These are phyloP conservation scores for Caenorhabditis tropicalis DNA, from an alignment of 1,140 invertebrate genomes.

Conservation along the genomic window DNA sequence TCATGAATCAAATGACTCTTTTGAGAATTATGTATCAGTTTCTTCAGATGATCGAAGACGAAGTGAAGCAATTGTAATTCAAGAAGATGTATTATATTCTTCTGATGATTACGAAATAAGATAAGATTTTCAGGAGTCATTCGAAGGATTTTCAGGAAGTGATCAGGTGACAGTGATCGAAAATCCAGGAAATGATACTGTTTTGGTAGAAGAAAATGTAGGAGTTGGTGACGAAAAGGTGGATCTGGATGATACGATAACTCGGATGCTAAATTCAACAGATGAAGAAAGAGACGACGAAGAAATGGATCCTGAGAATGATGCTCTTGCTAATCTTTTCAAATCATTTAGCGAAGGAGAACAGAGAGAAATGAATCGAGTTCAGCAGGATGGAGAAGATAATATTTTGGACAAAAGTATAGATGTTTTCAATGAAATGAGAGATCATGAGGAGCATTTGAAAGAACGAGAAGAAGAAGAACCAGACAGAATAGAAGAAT, in stretches of 20 bases:
- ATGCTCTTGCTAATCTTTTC: conserved; percentile 1
- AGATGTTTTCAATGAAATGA: background rate
- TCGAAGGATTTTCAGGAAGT: background rate
- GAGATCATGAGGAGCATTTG: background rate
- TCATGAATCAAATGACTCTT: background rate
- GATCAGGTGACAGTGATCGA: background rate
- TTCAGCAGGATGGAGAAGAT: background rate
- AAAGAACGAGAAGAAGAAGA: background rate
- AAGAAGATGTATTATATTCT: background rate
- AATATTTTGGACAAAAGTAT: background rate
- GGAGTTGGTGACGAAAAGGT: background rate
- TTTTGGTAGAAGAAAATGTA: background rate
- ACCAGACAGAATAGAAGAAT: background rate
- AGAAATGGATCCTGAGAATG: conserved; percentile 26
- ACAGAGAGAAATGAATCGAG: background rate
- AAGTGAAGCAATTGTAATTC: background rate
- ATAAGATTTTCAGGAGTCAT: background rate
- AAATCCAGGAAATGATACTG: background rate
- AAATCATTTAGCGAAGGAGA: background rate
- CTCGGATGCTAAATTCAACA: background rate
- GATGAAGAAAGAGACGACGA: conserved; percentile 35
- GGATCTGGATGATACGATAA: background rate
- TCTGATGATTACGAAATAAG: background rate
- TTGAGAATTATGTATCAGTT: background rate
- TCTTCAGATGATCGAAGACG: background rate